These are phyloP conservation scores for Choristoneura rosaceana DNA, from an alignment of 2,888 invertebrate genomes.

Conservation along the genomic window DNA sequence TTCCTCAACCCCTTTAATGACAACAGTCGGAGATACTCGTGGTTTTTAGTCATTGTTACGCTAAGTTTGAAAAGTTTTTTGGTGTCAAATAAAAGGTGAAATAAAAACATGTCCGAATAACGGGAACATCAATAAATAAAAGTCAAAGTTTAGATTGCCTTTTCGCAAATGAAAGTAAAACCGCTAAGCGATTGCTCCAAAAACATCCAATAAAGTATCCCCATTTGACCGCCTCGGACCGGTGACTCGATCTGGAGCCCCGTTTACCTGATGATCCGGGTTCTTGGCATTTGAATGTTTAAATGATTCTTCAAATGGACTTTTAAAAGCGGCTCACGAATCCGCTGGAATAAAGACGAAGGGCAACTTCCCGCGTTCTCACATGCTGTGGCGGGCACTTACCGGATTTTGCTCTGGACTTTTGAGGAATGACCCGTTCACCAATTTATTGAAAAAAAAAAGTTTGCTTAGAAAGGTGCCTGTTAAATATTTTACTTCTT, in stretches of 20 bases:
- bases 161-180: conserved; percentile 33
- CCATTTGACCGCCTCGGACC: conserved; percentile 10
- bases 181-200: conserved; percentile 34
- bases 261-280: background rate
- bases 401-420: background rate
- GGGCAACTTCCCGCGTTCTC: conserved; percentile 12
- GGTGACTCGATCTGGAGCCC: conserved; percentile 9
- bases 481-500: no score
- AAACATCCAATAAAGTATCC: conserved; percentile 34
- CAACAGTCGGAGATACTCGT: background rate
- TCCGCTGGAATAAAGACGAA: conserved; percentile 21
- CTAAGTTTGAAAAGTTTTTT: background rate
- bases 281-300: conserved; percentile 23
- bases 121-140: background rate
- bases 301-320: conserved; percentile 30
- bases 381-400: conserved; percentile 12
- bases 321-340: conserved; percentile 39
- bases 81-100: background rate
- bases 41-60: background rate
- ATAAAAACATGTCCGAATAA: background rate
- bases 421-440: background rate
- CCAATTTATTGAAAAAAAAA: no score
- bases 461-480: no score
- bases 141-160: conserved; percentile 11
- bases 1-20: conserved; percentile 1